Evolutionary conservation across 1,140 invertebrate genomes (phyloP), one percentile per base, ranked within the genome.

Genomic region (Drosophila nannoptera): DNA sequence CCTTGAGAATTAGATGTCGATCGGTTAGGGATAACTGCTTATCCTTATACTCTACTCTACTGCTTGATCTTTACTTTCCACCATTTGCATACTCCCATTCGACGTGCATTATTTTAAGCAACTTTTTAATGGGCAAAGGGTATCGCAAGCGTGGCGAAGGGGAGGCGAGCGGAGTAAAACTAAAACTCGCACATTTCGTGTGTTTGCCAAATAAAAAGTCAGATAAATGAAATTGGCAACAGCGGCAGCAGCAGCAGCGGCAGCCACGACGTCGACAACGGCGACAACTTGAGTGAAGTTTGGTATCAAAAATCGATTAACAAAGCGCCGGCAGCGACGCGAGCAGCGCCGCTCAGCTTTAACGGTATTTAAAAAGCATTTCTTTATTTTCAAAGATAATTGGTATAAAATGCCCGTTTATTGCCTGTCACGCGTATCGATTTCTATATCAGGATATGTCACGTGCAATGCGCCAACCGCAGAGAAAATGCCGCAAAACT

Each of bases 151-250:
- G 29, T 22, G 22, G 22, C 22, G 22, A 22, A 22, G 22, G 22
- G 22, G 22, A 22, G 22, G 22, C 22, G 22, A 22, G 22, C 22
- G 22, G 22, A 46, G 7, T 48, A 42, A 65, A 70, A 55, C 36
- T 73, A 83, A 84, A 82, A 74, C 80, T 80, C 72, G 69, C 76
- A 68, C 69, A 72, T 72, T 72, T 72, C 69, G 69, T 68, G 69
- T 62, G 61, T 72, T 72, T 46, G 50, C 45, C 56, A 72, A 72
- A 62, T 62, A 68, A 68, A 72, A 68, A 62, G 69, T 45, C 69
- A 80, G 80, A 84, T 86, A 84, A 84, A 84, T 84, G 73, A 84
- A 84, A 84, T 84, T 84, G 76, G 81, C 81, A 84, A 84, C 55
- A 64, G 77, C 71, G 64, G 62, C 59, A 61, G 54, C 68, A 53